A percentile compares a stretch with the other conserved stretches of the same genome.
Evolutionary conservation across 2,113 vertebrate genomes (phyloP).

Genomic region (Rostratula benghalensis): DNA sequence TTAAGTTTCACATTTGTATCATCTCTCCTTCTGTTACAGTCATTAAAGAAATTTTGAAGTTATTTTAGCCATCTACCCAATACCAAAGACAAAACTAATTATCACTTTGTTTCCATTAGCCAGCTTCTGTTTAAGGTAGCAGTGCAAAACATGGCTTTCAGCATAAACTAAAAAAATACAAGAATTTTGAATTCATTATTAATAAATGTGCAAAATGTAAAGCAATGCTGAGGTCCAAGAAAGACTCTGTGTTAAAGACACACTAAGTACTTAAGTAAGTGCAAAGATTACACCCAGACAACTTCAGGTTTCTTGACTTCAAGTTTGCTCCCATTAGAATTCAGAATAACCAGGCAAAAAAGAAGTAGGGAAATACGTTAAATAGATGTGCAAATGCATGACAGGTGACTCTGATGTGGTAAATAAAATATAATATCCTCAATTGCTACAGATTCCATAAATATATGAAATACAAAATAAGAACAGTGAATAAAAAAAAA

Average conservation of each 20-base stretch:
- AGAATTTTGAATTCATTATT: not conserved
- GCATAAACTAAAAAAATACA: not conserved
- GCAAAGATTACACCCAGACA: not conserved
- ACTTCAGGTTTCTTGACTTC: not conserved
- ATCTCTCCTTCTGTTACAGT: not conserved
- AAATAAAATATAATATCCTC: conserved; percentile 30
- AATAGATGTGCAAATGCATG: not conserved
- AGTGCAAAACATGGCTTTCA: not conserved
- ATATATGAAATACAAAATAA: not conserved
- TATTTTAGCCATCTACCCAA: conserved; percentile 38
- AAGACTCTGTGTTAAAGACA: not conserved
- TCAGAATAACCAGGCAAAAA: not conserved
- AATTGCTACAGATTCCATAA: conserved; percentile 2
- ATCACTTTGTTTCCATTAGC: conserved; percentile 2
- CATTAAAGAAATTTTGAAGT: conserved; percentile 33
- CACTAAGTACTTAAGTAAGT: not conserved
- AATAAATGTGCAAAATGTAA: not conserved
- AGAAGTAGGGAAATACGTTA: conserved; percentile 2
- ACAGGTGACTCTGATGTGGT: not conserved
- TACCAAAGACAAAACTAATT: not conserved
- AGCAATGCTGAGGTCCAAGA: not conserved
- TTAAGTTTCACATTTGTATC: not conserved
- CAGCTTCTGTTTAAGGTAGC: not conserved
- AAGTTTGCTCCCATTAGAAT: not conserved
- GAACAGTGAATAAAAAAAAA: not conserved